These are phyloP conservation scores for Xestia c-nigrum DNA, from an alignment of 2,888 invertebrate species.

Conservation along the genomic window DNA sequence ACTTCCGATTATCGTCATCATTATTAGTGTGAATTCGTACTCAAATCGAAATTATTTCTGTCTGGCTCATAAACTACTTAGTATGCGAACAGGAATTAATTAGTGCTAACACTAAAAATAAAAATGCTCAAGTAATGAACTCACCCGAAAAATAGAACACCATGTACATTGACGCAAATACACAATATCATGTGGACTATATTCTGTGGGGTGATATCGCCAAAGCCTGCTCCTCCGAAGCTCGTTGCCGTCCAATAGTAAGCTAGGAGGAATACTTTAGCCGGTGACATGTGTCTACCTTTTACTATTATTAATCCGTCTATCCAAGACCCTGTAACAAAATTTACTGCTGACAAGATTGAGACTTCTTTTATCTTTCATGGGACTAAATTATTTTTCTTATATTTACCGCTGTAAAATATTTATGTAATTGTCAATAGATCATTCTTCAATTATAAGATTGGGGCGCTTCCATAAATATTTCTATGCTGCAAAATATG, in stretches of 20 bases:
- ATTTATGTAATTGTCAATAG: neutral
- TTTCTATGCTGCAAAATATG: neutral
- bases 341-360: neutral
- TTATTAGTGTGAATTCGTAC: neutral
- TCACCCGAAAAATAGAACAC: constrained; percentile 88
- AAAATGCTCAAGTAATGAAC: constrained; percentile 10
- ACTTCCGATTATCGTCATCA: neutral
- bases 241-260: constrained; percentile 88
- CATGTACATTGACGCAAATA: constrained; percentile 84
- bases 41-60: constrained; percentile 13
- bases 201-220: constrained; percentile 86
- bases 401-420: neutral
- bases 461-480: neutral
- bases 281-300: constrained; percentile 75
- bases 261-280: constrained; percentile 83
- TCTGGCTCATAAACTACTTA: neutral
- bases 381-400: neutral
- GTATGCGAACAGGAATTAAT: too few species aligned
- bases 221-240: constrained; percentile 87
- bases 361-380: neutral
- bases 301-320: constrained; percentile 77
- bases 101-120: constrained; percentile 6
- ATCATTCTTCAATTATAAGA: neutral
- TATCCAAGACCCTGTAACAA: constrained; percentile 83
- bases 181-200: constrained; percentile 83